These are phyloP conservation scores for Smithornis capensis DNA, from an alignment of 2,113 vertebrate genomes.

Conservation along the genomic window DNA sequence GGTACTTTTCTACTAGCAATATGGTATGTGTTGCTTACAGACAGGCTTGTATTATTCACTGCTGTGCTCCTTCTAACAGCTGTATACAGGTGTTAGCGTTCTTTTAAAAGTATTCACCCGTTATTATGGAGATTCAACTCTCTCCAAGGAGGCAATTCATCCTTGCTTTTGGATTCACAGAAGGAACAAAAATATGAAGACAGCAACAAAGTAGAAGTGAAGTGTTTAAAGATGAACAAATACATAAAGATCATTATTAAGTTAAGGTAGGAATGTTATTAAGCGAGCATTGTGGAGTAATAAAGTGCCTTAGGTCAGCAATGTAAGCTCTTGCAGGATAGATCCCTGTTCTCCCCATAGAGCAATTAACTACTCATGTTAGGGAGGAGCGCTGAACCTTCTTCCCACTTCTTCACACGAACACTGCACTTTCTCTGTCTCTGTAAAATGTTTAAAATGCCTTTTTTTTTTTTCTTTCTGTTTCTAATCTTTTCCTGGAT, in stretches of 20 bases:
- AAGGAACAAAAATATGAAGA: background rate
- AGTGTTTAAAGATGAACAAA: background rate
- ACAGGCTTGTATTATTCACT: background rate
- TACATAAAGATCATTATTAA: background rate
- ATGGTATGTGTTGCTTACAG: background rate
- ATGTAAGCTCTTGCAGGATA: background rate
- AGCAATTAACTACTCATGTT: background rate
- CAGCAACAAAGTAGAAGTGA: background rate
- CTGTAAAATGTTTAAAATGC: slow-evolving; percentile 24
- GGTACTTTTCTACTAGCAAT: background rate
- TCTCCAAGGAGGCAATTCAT: background rate
- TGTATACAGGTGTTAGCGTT: background rate
- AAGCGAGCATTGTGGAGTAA: background rate
- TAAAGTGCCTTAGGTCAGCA: background rate
- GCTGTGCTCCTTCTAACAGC: background rate
- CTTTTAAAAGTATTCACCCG: background rate
- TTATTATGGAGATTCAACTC: background rate
- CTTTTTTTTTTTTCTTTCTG: background rate
- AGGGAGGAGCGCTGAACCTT: background rate
- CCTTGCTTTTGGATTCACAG: background rate
- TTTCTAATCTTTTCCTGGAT: slow-evolving; percentile 61
- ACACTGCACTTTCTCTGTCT: background rate
- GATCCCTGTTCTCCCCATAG: background rate
- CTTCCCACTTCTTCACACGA: background rate
- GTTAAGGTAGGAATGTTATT: background rate